Conservation (phyloP, 2,888 invertebrate species). For the Papilio protenor region DNA sequence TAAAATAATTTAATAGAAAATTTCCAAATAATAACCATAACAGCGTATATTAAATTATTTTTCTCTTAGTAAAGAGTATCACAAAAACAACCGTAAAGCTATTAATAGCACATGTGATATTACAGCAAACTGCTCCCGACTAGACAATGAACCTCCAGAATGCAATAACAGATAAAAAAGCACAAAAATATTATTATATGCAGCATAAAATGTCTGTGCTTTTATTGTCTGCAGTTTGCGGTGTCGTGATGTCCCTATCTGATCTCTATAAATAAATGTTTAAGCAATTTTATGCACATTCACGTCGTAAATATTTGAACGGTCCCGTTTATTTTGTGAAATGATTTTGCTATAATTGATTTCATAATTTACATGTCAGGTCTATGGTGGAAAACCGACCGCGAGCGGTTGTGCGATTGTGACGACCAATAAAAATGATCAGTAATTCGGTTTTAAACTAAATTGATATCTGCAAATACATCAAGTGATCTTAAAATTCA, state of each 20-base stretch:
- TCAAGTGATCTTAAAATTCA: background rate
- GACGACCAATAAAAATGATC: background rate
- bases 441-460: background rate
- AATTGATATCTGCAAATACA: background rate
- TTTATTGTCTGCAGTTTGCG: conserved; percentile 67
- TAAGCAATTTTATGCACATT: conserved; percentile 64
- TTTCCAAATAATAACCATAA: background rate
- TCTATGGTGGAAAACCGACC: background rate
- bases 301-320: conserved; percentile 36
- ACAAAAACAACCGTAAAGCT: conserved; percentile 45
- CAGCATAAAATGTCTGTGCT: conserved; percentile 65
- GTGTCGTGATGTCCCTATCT: conserved; percentile 66
- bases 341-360: conserved; percentile 44
- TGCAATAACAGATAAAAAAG: conserved; percentile 77
- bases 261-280: conserved; percentile 72
- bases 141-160: conserved; percentile 63
- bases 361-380: conserved; percentile 21
- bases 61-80: conserved; percentile 31
- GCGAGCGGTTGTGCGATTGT: background rate
- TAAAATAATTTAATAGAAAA: background rate
- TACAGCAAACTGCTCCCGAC: conserved; percentile 63
- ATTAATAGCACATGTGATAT: conserved; percentile 52
- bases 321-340: conserved; percentile 54
- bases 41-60: conserved; percentile 8
- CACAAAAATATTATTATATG: conserved; percentile 56